These are phyloP conservation scores for Ameiurus melas DNA, from an alignment of 2,113 vertebrate species.

Conservation along the genomic window DNA sequence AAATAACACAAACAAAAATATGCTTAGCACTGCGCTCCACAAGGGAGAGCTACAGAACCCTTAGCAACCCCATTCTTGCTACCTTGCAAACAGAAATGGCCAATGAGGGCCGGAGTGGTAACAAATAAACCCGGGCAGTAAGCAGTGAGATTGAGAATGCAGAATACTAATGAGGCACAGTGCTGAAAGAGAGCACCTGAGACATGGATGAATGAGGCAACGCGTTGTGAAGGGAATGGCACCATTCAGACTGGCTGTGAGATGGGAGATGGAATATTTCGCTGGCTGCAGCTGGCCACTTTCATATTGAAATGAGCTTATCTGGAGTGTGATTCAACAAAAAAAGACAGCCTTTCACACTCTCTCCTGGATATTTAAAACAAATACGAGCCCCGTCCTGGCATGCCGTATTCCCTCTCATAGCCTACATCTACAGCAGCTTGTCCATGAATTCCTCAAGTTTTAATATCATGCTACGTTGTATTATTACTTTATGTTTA, in stretches of 20 bases:
- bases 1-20: background rate
- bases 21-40: background rate
- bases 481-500: background rate
- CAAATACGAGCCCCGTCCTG: conserved; percentile 21
- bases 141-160: background rate
- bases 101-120: background rate
- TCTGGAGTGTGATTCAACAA: conserved; percentile 7
- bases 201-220: conserved; percentile 33
- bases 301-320: conserved; percentile 56
- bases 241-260: conserved; percentile 28
- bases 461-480: conserved; percentile 1
- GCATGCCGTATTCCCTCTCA: background rate
- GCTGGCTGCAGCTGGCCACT: conserved; percentile 49
- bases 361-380: conserved; percentile 27
- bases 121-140: conserved; percentile 8
- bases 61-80: background rate
- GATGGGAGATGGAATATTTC: conserved; percentile 26
- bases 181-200: conserved; percentile 34
- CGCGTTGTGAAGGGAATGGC: conserved; percentile 21
- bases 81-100: background rate
- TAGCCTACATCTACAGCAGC: background rate
- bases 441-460: background rate
- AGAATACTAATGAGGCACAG: conserved; percentile 43
- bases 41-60: background rate
- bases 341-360: conserved; percentile 30